Percentiles rank a stretch among this genome's conserved stretches.
phyloP scores from a whole-genome alignment of 1,140 invertebrate species.

The Heliconius nattereri region DNA sequence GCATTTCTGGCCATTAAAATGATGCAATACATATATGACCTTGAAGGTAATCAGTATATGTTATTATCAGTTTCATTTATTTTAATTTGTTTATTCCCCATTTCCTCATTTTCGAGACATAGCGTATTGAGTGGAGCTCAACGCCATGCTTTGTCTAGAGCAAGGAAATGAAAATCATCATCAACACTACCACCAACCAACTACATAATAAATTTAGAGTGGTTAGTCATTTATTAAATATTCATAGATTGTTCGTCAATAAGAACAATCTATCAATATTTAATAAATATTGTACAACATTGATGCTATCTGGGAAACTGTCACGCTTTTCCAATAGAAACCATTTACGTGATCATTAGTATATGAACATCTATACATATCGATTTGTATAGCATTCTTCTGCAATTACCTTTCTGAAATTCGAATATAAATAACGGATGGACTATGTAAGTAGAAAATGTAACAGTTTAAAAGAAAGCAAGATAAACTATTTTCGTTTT shows the following conservation, averaged over 20 bases:
- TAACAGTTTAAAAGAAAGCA: background rate
- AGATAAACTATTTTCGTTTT: background rate
- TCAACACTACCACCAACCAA: too few relatives aligned
- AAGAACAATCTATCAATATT: background rate
- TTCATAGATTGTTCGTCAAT: background rate
- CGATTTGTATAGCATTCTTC: background rate
- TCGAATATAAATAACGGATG: too few relatives aligned
- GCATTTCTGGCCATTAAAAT: too few relatives aligned
- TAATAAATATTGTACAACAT: background rate
- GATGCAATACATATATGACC: too few relatives aligned
- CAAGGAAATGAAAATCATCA: too few relatives aligned
- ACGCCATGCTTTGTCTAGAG: too few relatives aligned
- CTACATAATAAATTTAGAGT: background rate
- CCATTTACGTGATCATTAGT: background rate
- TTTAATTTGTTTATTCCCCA: too few relatives aligned
- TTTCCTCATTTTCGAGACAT: too few relatives aligned
- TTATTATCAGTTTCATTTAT: too few relatives aligned
- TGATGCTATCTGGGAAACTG: background rate
- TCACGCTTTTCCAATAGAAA: slow-evolving; percentile 3
- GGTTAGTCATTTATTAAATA: background rate
- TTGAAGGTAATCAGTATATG: too few relatives aligned
- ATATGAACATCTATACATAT: background rate
- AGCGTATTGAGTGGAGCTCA: too few relatives aligned
- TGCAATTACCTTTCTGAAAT: background rate
- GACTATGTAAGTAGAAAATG: too few relatives aligned